Conservation (phyloP, 1,140 invertebrate species). For the Hyles vespertilio region DNA sequence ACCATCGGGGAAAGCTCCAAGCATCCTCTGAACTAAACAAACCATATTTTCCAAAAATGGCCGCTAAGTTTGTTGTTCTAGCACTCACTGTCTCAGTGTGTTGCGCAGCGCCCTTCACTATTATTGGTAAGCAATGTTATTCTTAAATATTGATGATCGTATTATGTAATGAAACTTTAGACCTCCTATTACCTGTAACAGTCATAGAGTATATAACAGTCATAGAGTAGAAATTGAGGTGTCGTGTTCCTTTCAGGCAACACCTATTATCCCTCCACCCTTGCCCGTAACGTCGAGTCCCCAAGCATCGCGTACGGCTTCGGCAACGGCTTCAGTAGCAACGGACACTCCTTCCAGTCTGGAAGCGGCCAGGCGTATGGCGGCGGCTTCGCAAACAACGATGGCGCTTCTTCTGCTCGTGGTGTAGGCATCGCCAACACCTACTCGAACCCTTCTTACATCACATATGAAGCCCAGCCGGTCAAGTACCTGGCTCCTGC, state of each 20-base stretch:
- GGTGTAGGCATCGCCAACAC: constrained; percentile 12
- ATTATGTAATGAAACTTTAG: no score
- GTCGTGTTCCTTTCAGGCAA: constrained; percentile 3
- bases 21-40: constrained; percentile 23
- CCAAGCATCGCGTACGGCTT: constrained; percentile 52
- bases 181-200: no score
- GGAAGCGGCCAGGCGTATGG: constrained; percentile 52
- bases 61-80: constrained; percentile 38
- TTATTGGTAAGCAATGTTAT: constrained; percentile 29
- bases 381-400: constrained; percentile 23
- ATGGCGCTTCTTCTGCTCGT: constrained; percentile 25
- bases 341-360: constrained; percentile 50
- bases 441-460: constrained; percentile 11
- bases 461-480: constrained; percentile 16
- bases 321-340: constrained; percentile 58
- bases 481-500: constrained; percentile 12
- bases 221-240: no score
- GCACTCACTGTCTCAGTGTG: constrained; percentile 33
- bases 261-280: neutral
- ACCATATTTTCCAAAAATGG: constrained; percentile 32
- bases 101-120: constrained; percentile 43
- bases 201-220: no score
- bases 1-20: constrained; percentile 42
- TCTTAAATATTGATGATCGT: no score
- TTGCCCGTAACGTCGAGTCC: constrained; percentile 21